Conservation (phyloP, 2,888 invertebrate species). For the Drosophila pseudotakahashii region DNA sequence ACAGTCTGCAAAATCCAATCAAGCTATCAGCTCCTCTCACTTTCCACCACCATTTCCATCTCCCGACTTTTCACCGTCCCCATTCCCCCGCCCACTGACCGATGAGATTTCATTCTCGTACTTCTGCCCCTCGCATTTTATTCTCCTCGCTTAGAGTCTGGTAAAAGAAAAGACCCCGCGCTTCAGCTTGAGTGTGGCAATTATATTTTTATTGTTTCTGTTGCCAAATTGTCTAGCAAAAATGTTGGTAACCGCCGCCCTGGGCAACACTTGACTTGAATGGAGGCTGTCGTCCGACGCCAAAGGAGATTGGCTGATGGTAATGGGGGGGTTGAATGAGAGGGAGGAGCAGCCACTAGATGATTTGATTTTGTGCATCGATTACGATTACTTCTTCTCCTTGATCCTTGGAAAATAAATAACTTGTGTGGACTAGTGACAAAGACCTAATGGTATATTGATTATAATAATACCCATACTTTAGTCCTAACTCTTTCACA, state of each 20-base stretch:
- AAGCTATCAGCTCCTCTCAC: slow-evolving; percentile 20
- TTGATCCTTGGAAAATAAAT: not conserved
- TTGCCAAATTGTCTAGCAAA: slow-evolving; percentile 73
- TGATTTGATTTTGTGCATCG: slow-evolving; percentile 52
- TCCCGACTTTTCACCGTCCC: not conserved
- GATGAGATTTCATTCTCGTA: slow-evolving; percentile 27
- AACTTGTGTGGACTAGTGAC: not conserved
- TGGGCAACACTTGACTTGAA: slow-evolving; percentile 52
- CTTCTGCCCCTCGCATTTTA: slow-evolving; percentile 12
- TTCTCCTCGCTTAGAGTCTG: slow-evolving; percentile 15
- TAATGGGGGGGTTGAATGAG: not conserved
- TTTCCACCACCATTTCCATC: slow-evolving; percentile 10
- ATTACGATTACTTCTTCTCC: slow-evolving; percentile 21
- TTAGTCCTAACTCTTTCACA: no score
- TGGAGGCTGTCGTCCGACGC: slow-evolving; percentile 10
- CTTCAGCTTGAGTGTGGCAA: slow-evolving; percentile 57
- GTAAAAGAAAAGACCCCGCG: slow-evolving; percentile 15
- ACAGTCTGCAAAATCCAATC: slow-evolving; percentile 31
- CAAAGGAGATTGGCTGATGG: slow-evolving; percentile 4
- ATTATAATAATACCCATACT: no score
- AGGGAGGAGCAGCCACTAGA: slow-evolving; percentile 11
- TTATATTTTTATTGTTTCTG: slow-evolving; percentile 71
- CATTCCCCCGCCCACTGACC: not conserved
- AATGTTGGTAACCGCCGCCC: slow-evolving; percentile 60
- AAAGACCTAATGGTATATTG: no score